A percentile compares a stretch with the other conserved stretches of the same genome.
These are phyloP conservation scores for Drosophila subquinaria DNA, from an alignment of 2,888 invertebrate genomes.

Conservation along the genomic window DNA sequence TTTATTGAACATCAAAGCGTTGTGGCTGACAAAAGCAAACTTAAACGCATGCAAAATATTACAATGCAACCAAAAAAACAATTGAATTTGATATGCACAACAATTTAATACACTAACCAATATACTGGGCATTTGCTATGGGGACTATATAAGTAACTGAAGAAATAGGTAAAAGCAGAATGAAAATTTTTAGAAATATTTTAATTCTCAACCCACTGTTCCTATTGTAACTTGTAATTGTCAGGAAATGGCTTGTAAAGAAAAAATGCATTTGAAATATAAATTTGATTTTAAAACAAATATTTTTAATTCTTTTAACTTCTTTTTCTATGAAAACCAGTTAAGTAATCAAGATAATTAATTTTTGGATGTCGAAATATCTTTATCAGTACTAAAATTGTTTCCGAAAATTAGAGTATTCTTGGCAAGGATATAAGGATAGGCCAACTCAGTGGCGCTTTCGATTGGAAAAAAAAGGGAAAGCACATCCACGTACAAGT, in stretches of 20 bases:
- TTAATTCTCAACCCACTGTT: too few species aligned
- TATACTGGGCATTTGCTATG: background rate
- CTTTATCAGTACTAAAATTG: too few species aligned
- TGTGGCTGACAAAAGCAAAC: slow-evolving; percentile 49
- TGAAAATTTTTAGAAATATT: too few species aligned
- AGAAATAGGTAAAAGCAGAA: background rate
- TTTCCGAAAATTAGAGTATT: background rate
- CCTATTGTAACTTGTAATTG: too few species aligned
- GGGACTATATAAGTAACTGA: background rate
- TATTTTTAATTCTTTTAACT: too few species aligned
- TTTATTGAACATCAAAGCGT: slow-evolving; percentile 72
- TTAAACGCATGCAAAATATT: slow-evolving; percentile 33
- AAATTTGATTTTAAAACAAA: too few species aligned
- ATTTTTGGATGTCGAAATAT: too few species aligned
- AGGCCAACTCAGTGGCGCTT: slow-evolving; percentile 41
- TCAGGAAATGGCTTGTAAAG: too few species aligned
- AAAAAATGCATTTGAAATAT: too few species aligned
- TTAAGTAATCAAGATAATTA: too few species aligned
- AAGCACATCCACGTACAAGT: slow-evolving; percentile 43
- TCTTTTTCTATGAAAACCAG: too few species aligned
- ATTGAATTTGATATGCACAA: background rate
- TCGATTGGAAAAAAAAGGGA: slow-evolving; percentile 63
- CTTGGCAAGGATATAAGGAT: slow-evolving; percentile 21
- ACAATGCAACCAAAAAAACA: slow-evolving; percentile 33
- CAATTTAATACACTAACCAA: background rate